A percentile compares a stretch with the other conserved stretches of the same genome.
These are phyloP conservation scores for Grammomys dolichurus DNA, from an alignment of 2,113 vertebrate species.

Conservation along the genomic window DNA sequence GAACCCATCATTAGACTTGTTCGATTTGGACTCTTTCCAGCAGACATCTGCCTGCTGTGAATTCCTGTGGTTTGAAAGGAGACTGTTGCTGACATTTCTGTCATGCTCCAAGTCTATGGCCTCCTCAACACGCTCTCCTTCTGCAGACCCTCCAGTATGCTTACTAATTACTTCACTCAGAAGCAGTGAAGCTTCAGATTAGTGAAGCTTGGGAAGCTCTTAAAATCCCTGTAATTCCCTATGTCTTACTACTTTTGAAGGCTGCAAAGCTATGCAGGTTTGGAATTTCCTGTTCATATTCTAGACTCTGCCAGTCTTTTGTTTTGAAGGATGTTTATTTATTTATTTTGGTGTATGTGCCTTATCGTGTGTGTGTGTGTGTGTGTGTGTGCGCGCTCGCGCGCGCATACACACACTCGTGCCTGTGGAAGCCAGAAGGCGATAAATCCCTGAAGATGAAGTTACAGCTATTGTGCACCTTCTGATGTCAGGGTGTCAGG, in stretches of 20 bases:
- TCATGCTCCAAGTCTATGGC: not conserved
- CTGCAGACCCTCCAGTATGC: not conserved
- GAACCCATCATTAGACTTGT: not conserved
- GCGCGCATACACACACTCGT: rapidly evolving
- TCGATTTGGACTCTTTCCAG: not conserved
- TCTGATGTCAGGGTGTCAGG: not conserved
- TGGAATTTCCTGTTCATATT: not conserved
- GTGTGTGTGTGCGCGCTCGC: not conserved
- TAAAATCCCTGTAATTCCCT: not conserved
- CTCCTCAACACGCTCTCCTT: not conserved
- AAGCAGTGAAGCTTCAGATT: not conserved
- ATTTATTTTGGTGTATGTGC: not conserved
- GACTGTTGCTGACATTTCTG: not conserved
- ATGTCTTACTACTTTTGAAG: not conserved
- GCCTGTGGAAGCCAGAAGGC: not conserved
- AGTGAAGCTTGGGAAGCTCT: not conserved
- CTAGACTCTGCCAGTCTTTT: not conserved
- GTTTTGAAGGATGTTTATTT: not conserved
- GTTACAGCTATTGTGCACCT: not conserved
- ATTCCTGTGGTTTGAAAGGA: not conserved
- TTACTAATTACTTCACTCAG: not conserved
- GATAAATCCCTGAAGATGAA: not conserved
- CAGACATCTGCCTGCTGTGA: not conserved
- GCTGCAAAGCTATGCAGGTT: not conserved
- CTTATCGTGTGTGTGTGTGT: not conserved